Percentiles rank a stretch among this genome's conserved stretches.
Conservation (phyloP, 2,113 vertebrate genomes). For the Poeciliopsis turrubarensis region DNA sequence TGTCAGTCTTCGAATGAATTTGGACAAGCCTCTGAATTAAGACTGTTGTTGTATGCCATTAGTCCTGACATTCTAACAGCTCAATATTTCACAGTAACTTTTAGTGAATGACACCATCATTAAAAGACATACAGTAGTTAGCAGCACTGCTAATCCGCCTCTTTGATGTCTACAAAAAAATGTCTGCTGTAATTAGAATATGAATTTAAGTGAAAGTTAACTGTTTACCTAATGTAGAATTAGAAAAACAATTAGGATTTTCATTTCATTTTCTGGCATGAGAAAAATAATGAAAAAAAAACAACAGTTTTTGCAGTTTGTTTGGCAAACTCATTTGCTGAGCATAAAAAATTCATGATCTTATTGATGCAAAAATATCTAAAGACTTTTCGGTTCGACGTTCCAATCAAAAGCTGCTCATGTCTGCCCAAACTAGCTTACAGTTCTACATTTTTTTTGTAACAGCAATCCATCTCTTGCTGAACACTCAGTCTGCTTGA, state of each 20-base stretch:
- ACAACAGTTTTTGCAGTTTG: neutral
- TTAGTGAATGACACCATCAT: too few relatives aligned
- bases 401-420: constrained; percentile 13
- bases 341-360: neutral
- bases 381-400: neutral
- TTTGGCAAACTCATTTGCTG: neutral
- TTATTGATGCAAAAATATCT: neutral
- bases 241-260: neutral
- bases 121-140: too few relatives aligned
- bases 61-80: too few relatives aligned
- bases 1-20: too few relatives aligned
- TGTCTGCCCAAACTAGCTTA: neutral
- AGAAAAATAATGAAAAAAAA: neutral
- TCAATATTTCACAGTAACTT: too few relatives aligned
- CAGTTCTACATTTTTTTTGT: constrained; percentile 6
- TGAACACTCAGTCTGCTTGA: constrained; percentile 19
- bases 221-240: neutral
- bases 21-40: too few relatives aligned
- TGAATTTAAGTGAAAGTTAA: neutral
- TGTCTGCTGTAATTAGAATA: neutral
- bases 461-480: constrained; percentile 43
- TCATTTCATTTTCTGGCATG: neutral
- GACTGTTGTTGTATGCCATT: too few relatives aligned
- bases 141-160: too few relatives aligned
- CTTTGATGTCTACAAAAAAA: fast-evolving